Evolutionary conservation across 2,113 vertebrate species (phyloP), one percentile per base, ranked within the genome.

Genomic region (rabbit (Oryctolagus cuniculus)): DNA sequence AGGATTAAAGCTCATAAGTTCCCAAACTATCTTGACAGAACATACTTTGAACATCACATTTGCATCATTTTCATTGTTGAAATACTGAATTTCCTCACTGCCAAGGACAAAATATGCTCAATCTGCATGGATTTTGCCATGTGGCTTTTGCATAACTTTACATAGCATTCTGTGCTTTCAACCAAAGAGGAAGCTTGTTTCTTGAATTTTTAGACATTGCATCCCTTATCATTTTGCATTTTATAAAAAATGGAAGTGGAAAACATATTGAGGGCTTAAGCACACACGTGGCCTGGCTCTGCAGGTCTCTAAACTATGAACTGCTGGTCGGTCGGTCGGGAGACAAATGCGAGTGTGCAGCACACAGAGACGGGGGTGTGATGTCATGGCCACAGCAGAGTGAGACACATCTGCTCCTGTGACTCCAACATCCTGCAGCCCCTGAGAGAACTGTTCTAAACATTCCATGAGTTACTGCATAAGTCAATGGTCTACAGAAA

Each of bases 1-100:
- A 95, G 36, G 78, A 96, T 94, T 92, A 96, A 25, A 96, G 70
- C 70, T 31, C 69, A 82, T 95, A 90, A 74, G 4, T 94, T 94
- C 34, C 78, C 95, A 93, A 31, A 77, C 34, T 49, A 13, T 80
- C 63, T 91, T 89, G 49, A 82, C 0, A 27, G 70, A 55, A 74
- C 10, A 63, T 49, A 93, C 27, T 88, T 91, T 77, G 16, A 66
- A 89, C 8, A 84, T 80, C 31, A 70, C 36, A 91, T 89, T 79
- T 87, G 12, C 13, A 3, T 77, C 83, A 29, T 92, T 94, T 88
- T 80, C 5, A 21, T 49, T 82, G 69, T 31, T 89, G 79, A 15
- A 93, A 93, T 78, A 70, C 0, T 72, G 0, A 8, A 84, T 95
- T 96, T 53, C 58, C 19, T 36, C 82, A 82, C 22, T 90, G 90